phyloP scores from a whole-genome alignment of 2,797 vertebrate species.

The Hafferia zeledoni region DNA sequence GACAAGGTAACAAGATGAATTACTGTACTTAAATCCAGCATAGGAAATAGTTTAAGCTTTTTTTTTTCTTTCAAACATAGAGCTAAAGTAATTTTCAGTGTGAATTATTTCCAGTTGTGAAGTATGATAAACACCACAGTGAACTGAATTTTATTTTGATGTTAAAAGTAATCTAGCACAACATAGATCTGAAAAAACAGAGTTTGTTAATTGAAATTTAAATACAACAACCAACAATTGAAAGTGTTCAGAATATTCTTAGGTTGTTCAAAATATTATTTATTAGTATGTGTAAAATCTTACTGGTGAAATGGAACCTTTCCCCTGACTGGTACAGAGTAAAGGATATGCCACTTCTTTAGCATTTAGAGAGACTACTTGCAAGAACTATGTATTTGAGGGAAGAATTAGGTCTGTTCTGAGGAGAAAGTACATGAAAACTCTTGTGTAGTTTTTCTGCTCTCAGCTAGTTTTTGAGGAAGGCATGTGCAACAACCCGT shows the following conservation, averaged over 20 bases:
- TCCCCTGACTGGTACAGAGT: not conserved
- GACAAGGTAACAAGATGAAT: not conserved
- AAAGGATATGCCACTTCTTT: not conserved
- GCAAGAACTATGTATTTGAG: not conserved
- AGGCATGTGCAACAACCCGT: not conserved
- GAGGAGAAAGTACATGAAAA: not conserved
- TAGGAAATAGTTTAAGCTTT: not conserved
- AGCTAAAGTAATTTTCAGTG: not conserved
- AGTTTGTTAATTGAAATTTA: not conserved
- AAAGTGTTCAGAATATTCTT: not conserved
- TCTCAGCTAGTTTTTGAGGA: not conserved
- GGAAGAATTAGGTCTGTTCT: not conserved
- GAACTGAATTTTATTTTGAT: not conserved
- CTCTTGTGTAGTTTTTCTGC: not conserved
- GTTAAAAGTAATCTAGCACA: not conserved
- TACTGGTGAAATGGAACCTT: not conserved
- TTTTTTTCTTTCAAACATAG: not conserved
- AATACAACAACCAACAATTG: not conserved
- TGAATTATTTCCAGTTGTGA: not conserved
- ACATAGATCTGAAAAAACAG: not conserved
- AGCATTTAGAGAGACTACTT: not conserved
- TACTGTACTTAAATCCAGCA: slow-evolving; percentile 1
- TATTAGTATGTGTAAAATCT: not conserved
- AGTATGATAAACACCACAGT: not conserved
- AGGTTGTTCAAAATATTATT: not conserved